Evolutionary conservation across 2,888 invertebrate genomes (phyloP).

Genomic region (Acheta domesticus): DNA sequence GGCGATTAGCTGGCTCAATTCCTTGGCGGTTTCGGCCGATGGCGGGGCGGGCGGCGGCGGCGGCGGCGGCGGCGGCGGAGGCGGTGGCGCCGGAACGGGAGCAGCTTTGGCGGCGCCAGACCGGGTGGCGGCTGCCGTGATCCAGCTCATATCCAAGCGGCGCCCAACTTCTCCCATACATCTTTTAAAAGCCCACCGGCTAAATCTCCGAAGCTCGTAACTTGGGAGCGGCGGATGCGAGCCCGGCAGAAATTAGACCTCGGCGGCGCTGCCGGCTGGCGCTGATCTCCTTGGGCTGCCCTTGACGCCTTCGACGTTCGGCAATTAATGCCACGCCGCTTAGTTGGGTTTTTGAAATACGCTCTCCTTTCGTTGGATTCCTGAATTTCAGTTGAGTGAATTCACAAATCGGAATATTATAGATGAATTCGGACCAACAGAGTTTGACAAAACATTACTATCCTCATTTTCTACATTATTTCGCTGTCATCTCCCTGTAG

Average conservation of each 20-base stretch:
- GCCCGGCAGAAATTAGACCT: neutral
- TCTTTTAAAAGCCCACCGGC: neutral
- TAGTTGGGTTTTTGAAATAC: no score
- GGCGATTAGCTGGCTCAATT: no score
- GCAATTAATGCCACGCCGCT: no score
- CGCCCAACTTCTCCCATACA: conserved; percentile 7
- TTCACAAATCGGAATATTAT: no score
- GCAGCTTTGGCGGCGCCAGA: neutral
- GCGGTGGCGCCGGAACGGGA: neutral
- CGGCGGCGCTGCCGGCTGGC: neutral
- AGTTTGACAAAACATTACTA: no score
- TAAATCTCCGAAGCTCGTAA: neutral
- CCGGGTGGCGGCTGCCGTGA: neutral
- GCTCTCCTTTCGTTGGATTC: no score
- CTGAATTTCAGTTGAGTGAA: no score
- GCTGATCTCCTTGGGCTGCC: no score
- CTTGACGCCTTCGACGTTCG: no score
- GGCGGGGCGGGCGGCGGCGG: neutral
- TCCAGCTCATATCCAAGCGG: neutral
- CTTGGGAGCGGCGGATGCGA: neutral
- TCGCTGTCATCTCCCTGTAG: no score
- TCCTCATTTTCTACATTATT: no score
- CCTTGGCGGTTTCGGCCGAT: neutral
- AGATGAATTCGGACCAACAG: no score
- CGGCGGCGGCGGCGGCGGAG: neutral